Evolutionary conservation across 2,113 vertebrate genomes (phyloP).

Genomic region (Varanus komodoensis): DNA sequence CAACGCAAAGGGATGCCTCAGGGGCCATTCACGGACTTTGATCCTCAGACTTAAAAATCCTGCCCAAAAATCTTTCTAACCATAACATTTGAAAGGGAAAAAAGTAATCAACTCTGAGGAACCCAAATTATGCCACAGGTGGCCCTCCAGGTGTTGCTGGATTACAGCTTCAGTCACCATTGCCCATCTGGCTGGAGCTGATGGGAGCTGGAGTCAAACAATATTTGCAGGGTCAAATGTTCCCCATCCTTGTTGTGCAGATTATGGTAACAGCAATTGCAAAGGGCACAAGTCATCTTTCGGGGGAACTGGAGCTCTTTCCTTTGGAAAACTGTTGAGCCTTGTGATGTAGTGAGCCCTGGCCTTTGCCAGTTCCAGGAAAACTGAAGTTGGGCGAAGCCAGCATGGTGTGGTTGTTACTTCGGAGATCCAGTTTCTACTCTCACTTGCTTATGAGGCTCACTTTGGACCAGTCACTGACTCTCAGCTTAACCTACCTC

Average conservation of each 20-base stretch:
- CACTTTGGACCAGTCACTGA: too few species aligned
- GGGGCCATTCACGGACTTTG: too few species aligned
- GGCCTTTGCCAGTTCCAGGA: neutral
- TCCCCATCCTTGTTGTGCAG: neutral
- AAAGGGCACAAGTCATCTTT: neutral
- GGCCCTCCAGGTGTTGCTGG: neutral
- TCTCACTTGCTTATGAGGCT: too few species aligned
- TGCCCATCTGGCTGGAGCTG: neutral
- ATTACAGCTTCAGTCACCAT: neutral
- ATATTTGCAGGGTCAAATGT: neutral
- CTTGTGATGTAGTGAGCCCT: neutral
- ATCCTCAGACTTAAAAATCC: neutral
- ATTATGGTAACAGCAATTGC: neutral
- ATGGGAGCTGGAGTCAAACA: neutral
- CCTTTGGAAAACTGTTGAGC: neutral
- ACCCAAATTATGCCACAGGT: neutral
- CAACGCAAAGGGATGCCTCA: neutral
- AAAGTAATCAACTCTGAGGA: neutral
- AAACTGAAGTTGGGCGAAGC: neutral
- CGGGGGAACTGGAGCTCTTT: too few species aligned
- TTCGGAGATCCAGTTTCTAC: too few species aligned
- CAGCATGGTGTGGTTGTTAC: too few species aligned
- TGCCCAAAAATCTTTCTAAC: neutral
- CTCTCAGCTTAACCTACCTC: too few species aligned
- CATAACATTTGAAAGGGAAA: neutral